Evolutionary conservation across 64 coral and sea anemone genomes (phyloP).

Genomic region (Trachythela sp.): DNA sequence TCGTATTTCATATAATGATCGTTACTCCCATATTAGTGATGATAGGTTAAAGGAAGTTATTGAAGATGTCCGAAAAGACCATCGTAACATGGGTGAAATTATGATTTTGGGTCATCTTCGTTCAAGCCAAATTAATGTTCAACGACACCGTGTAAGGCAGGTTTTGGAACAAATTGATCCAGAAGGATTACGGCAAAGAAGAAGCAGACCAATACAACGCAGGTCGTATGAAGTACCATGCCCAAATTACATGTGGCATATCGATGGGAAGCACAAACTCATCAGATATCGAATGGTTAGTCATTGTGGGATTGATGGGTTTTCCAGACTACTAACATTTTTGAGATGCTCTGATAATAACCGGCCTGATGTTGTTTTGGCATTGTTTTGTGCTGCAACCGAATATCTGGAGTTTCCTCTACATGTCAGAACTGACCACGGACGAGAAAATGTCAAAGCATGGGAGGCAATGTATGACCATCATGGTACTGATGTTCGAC

Average conservation of each 20-base stretch:
- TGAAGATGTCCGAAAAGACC: neutral
- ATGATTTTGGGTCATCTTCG: conserved; percentile 22
- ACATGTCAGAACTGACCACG: neutral
- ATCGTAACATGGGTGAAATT: conserved; percentile 5
- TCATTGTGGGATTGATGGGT: neutral
- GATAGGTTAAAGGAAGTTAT: neutral
- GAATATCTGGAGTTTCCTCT: neutral
- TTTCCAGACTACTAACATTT: neutral
- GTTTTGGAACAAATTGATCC: neutral
- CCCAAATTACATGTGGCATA: conserved; percentile 4
- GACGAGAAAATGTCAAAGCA: neutral
- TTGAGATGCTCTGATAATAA: conserved; percentile 15
- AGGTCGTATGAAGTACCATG: neutral
- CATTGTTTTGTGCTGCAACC: neutral
- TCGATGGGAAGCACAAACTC: conserved; percentile 12
- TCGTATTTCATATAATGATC: neutral
- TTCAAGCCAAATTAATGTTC: neutral
- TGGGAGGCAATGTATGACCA: conserved; percentile 16
- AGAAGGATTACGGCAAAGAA: neutral
- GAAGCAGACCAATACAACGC: neutral
- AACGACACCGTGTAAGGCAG: neutral
- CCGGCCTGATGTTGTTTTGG: neutral
- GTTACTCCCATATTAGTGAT: neutral
- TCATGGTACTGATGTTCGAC: neutral
- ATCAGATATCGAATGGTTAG: neutral